Conservation (phyloP, 2,888 invertebrate genomes). For the Ethmia dodecea region DNA sequence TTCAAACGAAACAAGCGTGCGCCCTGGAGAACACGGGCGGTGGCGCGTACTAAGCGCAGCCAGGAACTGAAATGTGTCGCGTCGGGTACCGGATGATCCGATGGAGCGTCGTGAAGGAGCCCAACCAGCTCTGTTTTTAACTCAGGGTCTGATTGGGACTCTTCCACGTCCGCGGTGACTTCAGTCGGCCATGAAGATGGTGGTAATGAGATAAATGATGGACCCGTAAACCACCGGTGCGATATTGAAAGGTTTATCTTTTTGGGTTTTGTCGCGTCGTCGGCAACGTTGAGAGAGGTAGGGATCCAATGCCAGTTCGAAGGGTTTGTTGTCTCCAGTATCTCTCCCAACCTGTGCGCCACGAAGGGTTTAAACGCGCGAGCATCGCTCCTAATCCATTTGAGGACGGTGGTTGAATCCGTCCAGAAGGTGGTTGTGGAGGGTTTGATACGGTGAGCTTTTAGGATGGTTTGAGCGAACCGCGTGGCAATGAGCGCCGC, state of each 20-base stretch:
- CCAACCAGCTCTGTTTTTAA: background rate
- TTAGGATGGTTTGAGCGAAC: background rate
- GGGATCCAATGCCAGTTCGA: slow-evolving; percentile 18
- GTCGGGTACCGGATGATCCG: background rate
- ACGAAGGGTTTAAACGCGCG: slow-evolving; percentile 16
- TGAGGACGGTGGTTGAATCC: slow-evolving; percentile 14
- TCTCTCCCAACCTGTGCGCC: slow-evolving; percentile 20
- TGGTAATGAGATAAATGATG: background rate
- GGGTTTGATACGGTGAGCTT: slow-evolving; percentile 2
- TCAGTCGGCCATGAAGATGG: background rate
- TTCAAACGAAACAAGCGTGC: background rate
- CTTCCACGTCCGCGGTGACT: background rate
- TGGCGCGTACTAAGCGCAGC: slow-evolving; percentile 1
- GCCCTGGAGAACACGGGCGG: background rate
- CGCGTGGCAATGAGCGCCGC: slow-evolving; percentile 9
- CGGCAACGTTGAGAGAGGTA: slow-evolving; percentile 13
- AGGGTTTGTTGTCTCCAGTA: slow-evolving; percentile 10
- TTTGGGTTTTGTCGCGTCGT: slow-evolving; percentile 14
- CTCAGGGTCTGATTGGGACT: background rate
- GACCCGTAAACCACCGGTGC: slow-evolving; percentile 1
- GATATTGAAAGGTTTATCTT: background rate
- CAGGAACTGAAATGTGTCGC: background rate
- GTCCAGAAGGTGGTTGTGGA: slow-evolving; percentile 11
- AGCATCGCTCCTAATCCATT: slow-evolving; percentile 15
- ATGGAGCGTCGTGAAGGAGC: background rate